Base-by-base conservation (phyloP, 2,113 vertebrate species). In the Tapirus terrestris region DNA sequence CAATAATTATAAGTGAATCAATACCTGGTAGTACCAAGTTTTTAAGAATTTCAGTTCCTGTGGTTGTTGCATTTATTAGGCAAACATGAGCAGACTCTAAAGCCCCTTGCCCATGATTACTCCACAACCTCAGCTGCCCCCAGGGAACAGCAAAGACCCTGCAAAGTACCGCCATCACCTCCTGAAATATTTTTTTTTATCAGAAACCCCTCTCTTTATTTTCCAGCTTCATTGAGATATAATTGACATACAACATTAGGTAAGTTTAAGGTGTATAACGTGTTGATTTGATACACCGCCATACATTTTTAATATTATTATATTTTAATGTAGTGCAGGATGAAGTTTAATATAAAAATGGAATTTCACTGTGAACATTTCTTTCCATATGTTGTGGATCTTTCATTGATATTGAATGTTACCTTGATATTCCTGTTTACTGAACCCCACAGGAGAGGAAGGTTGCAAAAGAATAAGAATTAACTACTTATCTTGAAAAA, bases 101-200 rank as follows among this genome's bases (percentile, higher is more conserved):
- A 0, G 99, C 98, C 96, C 99, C 99, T 97, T 99, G 99, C 1
- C 99, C 99, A 53, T 99, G 99, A 96, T 99, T 99, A 72, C 99
- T 99, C 99, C 99, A 99, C 94, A 99, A 97, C 53, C 99, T 99
- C 13, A 20, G 20, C 70, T 76, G 5, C 67, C 9, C n/a, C 72
- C 45, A 56, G 43, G 63, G 25, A 53, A 36, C 1, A 63, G 23
- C 48, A 29, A 6, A 68, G 25, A 21, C 21, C 18, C 23, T 43
- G 8, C 8, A 13, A 29, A 70, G 6, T 39, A 45, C 25, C n/a
- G 17, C n/a, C 31, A n/a, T 10, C 31, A 33, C 7, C 31, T 70
- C 18, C 58, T 39, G 33, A 73, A 20, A 61, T 18, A 61, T 2
- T 18, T 45, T n/a, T 18, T 63, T 23, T 1, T 63, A 36, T 89